Conservation (phyloP, 2,888 invertebrate species). For the Trichopoda pennipes region DNA sequence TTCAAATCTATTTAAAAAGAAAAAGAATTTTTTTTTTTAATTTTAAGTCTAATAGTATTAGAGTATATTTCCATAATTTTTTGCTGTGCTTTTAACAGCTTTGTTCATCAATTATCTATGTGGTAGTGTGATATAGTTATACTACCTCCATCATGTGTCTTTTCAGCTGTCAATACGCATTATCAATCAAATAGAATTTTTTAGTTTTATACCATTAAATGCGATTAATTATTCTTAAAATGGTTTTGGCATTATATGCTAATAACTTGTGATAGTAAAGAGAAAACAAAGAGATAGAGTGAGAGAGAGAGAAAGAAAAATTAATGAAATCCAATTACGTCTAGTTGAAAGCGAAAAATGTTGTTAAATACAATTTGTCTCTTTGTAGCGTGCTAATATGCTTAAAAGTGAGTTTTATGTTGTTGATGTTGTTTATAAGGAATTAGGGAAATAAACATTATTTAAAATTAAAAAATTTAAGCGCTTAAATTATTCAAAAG, state of each 20-base stretch:
- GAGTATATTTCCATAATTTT: conserved; percentile 13
- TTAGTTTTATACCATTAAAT: conserved; percentile 51
- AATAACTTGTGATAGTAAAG: conserved; percentile 34
- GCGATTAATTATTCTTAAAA: conserved; percentile 65
- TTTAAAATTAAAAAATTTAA: too few species aligned
- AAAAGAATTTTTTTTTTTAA: background rate
- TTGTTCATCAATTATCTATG: conserved; percentile 43
- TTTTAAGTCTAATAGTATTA: conserved; percentile 19
- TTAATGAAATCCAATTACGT: conserved; percentile 39
- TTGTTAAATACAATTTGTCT: conserved; percentile 13
- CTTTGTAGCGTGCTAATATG: background rate
- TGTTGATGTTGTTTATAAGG: too few species aligned
- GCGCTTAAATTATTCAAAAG: too few species aligned
- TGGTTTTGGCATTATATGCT: conserved; percentile 45
- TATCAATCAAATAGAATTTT: conserved; percentile 62
- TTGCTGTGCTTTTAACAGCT: conserved; percentile 5
- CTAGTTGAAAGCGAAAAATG: conserved; percentile 17
- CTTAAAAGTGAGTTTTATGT: too few species aligned
- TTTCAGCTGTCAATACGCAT: conserved; percentile 62
- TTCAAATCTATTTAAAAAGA: background rate
- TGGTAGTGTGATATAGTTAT: background rate
- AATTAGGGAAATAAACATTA: too few species aligned
- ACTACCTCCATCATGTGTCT: conserved; percentile 31
- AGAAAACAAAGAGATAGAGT: background rate
- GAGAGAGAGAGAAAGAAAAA: background rate